Base-by-base conservation (phyloP, 1,140 invertebrate species). In the Galleria mellonella region DNA sequence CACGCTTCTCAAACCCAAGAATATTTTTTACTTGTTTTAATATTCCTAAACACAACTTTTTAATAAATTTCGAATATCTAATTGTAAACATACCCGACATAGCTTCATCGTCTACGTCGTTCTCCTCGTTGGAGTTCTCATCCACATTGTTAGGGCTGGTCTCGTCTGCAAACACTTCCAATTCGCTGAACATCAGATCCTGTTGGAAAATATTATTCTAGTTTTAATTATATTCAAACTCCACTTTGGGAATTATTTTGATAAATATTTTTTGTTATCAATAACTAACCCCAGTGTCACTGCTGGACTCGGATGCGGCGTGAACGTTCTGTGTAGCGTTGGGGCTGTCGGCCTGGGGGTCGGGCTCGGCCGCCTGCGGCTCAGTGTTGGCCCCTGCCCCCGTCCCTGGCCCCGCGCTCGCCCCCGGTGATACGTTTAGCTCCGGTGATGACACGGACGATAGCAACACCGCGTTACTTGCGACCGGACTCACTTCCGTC, bases 31-130 rank as follows among this genome's bases (percentile, higher is more conserved):
- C n/a, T n/a, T n/a, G n/a, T n/a, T n/a, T n/a, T n/a, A n/a, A n/a
- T n/a, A n/a, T n/a, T n/a, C n/a, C n/a, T n/a, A n/a, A n/a, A n/a
- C n/a, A n/a, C n/a, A n/a, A n/a, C n/a, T n/a, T n/a, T n/a, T n/a
- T n/a, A n/a, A n/a, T n/a, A n/a, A n/a, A n/a, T n/a, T n/a, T n/a
- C n/a, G n/a, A n/a, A n/a, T n/a, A n/a, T n/a, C n/a, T 6, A 23
- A 23, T 23, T 29, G 27, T 28, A 13, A 32, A 65, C 53, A 84
- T 77, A 92, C 92, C 93, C 70, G 91, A 94, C 91, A 95, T 94
- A 1, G 93, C 94, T 87, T 95, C 94, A 57, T 95, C 92, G 66
- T 94, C 92, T 2, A 94, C 90, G 63, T 94, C 93, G 74, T 94
- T 94, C 71, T 94, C 93, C 57, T 94, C 93, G 67, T 92, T 92